Base-by-base conservation (phyloP, 1,140 invertebrate species). In the Brachionus angularis region DNA sequence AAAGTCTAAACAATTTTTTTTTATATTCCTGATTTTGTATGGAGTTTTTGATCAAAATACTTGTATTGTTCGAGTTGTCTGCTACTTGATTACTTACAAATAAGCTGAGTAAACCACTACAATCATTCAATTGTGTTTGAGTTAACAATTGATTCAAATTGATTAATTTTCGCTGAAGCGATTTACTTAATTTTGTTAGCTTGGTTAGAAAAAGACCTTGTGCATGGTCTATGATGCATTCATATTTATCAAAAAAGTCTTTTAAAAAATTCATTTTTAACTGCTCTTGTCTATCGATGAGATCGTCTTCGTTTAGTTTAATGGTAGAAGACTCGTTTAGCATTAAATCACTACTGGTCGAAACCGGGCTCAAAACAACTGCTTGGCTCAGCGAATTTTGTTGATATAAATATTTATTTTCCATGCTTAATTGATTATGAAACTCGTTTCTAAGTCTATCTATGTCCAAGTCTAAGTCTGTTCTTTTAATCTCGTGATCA, bases 291-390 rank as follows among this genome's bases (percentile, higher is more conserved):
- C 42, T 39, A 46, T 67, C 62, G 21, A 67, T 50, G 18, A 67
- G 21, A 49, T 67, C 62, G 62, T 67, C 62, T 46, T 46, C 62
- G 34, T 58, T 58, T 12, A 58, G n/a, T 23, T 58, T 33, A 39
- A 58, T 58, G 5, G 53, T 58, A n/a, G 36, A n/a, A n/a, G n/a
- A n/a, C n/a, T n/a, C n/a, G n/a, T n/a, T n/a, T n/a, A n/a, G n/a
- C n/a, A n/a, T n/a, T n/a, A n/a, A 39, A 8, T 58, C 53, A 8
- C 33, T 1, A 18, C 39, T 23, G 39, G 10, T 42, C 33, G 53
- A 58, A 21, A 12, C 36, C 53, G 5, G 53, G 10, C 27, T 58
- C 39, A 10, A 58, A 39, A 36, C 53, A 58, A n/a, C n/a, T n/a
- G n/a, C n/a, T n/a, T n/a, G n/a, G n/a, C n/a, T n/a, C n/a, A 23